Base-by-base conservation (phyloP, 2,113 vertebrate genomes). In the Gymnorhina tibicen region DNA sequence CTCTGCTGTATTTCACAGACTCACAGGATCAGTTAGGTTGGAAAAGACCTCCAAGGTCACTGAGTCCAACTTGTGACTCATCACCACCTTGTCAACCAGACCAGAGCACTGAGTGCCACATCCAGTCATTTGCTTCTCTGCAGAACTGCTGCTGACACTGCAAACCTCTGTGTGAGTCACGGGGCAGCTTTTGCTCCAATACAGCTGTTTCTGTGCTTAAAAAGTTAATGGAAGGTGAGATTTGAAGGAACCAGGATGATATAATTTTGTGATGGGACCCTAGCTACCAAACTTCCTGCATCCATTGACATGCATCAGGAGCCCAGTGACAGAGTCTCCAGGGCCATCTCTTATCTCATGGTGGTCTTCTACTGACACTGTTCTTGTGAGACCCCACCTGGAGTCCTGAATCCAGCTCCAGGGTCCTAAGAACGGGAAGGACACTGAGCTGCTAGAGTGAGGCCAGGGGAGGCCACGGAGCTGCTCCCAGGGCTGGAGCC, bases 381-480 rank as follows among this genome's bases (percentile, higher is more conserved):
- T 3, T 53, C 52, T 52, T 28, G 16, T n/a, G 70, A 89, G 30
- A 64, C 14, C 14, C 24, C 27, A 47, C 5, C 42, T 68, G 28
- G 3, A n/a, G 39, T 16, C 2, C 44, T 41, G 41, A 17, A 3
- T 24, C 39, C 84, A 78, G 27, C 9, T 26, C 59, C 16, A n/a
- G 32, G 2, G 14, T 3, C 42, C 39, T 23, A 28, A 12, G 3
- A 32, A 47, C 1, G 18, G 6, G 19, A 75, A 4, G 2, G 24
- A 35, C 37, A 28, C 1, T 6, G 63, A 49, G 0, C 20, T 70
- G 10, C 2, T 55, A 26, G 12, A 81, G 13, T 0, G 0, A 27
- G 26, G 0, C 41, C 73, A 80, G 1, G 67, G 41, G 27, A 80
- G 27, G 16, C 7, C 37, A 11, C 0, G 0, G 3, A 37, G 19